Evolutionary conservation across 2,113 vertebrate species (phyloP).

Genomic region (Heptranchias perlo): DNA sequence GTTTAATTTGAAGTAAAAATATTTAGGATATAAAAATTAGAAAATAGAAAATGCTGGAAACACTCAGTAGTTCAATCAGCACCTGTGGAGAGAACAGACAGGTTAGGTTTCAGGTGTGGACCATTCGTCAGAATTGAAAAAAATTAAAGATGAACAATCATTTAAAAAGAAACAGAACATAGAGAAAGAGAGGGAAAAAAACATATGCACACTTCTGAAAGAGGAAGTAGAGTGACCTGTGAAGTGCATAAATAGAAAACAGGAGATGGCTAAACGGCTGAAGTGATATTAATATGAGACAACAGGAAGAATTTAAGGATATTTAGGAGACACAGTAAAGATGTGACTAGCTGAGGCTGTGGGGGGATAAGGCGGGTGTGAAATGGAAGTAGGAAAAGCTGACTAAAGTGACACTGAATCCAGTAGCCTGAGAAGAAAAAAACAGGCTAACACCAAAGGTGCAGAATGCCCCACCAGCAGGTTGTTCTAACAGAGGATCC

Average conservation of each 20-base stretch:
- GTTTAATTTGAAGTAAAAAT: not conserved
- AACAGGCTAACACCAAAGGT: not conserved
- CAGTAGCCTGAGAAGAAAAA: not conserved
- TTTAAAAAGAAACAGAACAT: not conserved
- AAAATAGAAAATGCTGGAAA: not conserved
- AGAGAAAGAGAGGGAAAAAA: not conserved
- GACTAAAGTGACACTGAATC: not conserved
- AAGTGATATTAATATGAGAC: not conserved
- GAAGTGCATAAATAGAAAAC: not conserved
- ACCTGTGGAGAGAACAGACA: not conserved
- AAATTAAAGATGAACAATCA: not conserved
- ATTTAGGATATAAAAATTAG: not conserved
- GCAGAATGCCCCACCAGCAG: not conserved
- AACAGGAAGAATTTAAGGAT: not conserved
- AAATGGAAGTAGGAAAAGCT: not conserved
- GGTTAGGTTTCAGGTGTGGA: not conserved
- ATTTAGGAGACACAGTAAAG: not conserved
- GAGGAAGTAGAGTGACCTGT: not conserved
- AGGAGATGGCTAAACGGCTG: not conserved
- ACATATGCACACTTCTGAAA: too few relatives aligned
- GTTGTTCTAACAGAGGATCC: not conserved
- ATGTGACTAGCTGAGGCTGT: not conserved
- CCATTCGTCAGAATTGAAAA: not conserved
- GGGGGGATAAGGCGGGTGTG: not conserved
- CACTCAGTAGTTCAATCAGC: not conserved